Conservation (phyloP, 2,888 invertebrate species). For the Drosophila vallismaia region DNA sequence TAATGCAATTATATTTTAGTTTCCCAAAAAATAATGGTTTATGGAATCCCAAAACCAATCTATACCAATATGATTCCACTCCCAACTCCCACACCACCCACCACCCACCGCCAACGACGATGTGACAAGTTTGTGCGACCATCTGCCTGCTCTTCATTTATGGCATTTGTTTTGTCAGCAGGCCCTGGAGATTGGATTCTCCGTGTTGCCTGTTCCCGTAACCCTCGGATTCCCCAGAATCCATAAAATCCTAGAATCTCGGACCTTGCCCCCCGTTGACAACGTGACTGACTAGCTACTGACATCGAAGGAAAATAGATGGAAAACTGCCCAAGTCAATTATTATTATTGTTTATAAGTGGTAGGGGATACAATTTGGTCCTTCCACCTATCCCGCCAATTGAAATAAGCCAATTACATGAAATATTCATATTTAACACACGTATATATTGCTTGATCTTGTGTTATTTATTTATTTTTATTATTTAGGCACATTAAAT, state of each 20-base stretch:
- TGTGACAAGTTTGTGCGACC: constrained; percentile 53
- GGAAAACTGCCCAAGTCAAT: constrained; percentile 68
- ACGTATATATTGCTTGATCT: background rate
- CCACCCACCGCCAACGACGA: constrained; percentile 2
- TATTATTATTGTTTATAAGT: constrained; percentile 68
- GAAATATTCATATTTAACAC: background rate
- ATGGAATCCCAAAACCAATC: constrained; percentile 16
- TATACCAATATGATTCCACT: constrained; percentile 17
- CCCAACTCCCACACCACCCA: background rate
- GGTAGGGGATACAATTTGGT: constrained; percentile 52
- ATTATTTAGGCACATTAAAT: too few species aligned
- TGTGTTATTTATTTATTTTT: too few species aligned
- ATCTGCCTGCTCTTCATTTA: constrained; percentile 69
- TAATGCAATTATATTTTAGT: constrained; percentile 3
- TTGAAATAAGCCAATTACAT: constrained; percentile 39
- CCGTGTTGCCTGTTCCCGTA: constrained; percentile 15
- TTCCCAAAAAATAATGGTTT: background rate
- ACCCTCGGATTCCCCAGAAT: background rate
- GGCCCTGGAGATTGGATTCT: constrained; percentile 67
- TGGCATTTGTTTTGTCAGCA: constrained; percentile 73
- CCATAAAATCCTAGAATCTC: background rate
- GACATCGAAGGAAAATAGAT: constrained; percentile 24
- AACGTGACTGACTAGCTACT: constrained; percentile 51
- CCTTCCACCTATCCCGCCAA: constrained; percentile 33
- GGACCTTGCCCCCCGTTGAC: constrained; percentile 43